These are phyloP conservation scores for Heliangelus exortis DNA, from an alignment of 2,797 vertebrate species.

Conservation along the genomic window DNA sequence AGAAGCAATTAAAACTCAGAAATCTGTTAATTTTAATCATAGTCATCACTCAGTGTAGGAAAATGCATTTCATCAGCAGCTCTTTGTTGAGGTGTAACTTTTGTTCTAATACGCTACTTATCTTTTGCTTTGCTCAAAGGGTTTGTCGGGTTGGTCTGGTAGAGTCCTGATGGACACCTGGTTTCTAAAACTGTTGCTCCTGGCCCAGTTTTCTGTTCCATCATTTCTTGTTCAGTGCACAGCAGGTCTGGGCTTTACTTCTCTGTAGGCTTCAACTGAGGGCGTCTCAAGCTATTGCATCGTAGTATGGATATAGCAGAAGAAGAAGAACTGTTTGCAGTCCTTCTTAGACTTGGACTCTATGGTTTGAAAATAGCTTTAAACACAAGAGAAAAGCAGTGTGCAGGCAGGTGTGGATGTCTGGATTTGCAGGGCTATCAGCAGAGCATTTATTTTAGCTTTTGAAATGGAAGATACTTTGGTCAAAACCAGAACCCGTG, in stretches of 20 bases:
- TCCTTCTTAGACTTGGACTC: not conserved
- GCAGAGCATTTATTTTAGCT: not conserved
- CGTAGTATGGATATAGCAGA: not conserved
- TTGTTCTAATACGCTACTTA: not conserved
- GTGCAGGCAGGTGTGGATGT: not conserved
- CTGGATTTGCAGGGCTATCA: not conserved
- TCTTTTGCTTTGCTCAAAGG: not conserved
- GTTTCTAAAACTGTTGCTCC: not conserved
- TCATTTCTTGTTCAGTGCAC: conserved; percentile 4
- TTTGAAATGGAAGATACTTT: conserved; percentile 12
- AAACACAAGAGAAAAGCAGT: not conserved
- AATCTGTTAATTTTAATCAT: not conserved
- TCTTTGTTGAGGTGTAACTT: not conserved
- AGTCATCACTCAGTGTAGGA: not conserved
- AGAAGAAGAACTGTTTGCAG: not conserved
- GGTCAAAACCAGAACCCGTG: not conserved
- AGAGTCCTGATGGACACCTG: not conserved
- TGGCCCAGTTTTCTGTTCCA: not conserved
- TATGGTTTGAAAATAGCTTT: conserved; percentile 11
- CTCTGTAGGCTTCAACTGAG: not conserved
- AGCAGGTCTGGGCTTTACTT: not conserved
- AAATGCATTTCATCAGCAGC: not conserved
- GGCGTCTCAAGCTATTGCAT: not conserved
- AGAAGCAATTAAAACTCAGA: not conserved
- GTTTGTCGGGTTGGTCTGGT: not conserved